Conservation (phyloP, 1,140 invertebrate species). For the Trichogramma pretiosum region DNA sequence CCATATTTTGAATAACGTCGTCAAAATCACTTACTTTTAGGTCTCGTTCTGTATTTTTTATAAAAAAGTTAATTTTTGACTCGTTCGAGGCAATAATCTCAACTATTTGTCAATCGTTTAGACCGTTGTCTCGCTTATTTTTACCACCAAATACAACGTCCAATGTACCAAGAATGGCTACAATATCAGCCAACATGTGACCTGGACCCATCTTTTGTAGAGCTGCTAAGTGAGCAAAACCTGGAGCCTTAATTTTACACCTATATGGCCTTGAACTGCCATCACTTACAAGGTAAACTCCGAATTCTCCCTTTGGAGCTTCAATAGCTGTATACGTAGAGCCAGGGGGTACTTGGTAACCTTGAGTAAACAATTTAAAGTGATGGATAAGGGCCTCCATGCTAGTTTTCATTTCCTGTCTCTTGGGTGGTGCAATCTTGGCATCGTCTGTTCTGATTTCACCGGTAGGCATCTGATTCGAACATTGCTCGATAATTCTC, state of each 20-base stretch:
- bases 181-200: constrained; percentile 89
- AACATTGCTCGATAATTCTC: constrained; percentile 88
- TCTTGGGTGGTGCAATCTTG: constrained; percentile 83
- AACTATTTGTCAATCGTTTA: too few species aligned
- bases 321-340: constrained; percentile 91
- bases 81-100: too few species aligned
- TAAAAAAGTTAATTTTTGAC: too few species aligned
- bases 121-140: too few species aligned
- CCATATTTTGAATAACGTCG: too few species aligned
- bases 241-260: constrained; percentile 96
- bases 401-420: constrained; percentile 92
- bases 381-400: constrained; percentile 99
- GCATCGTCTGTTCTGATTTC: constrained; percentile 92
- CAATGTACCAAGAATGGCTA: constrained; percentile 88
- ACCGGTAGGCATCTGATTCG: constrained; percentile 94
- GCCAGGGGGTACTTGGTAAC: constrained; percentile 92
- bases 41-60: too few species aligned
- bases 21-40: too few species aligned
- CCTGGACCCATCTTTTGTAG: constrained; percentile 79
- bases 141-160: constrained; percentile 96
- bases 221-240: constrained; percentile 87
- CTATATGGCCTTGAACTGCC: constrained; percentile 90
- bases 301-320: constrained; percentile 97
- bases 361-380: constrained; percentile 96
- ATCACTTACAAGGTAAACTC: constrained; percentile 93